Base-by-base conservation (phyloP, 2,113 vertebrate genomes). In the Brachypodius melanocephalos region DNA sequence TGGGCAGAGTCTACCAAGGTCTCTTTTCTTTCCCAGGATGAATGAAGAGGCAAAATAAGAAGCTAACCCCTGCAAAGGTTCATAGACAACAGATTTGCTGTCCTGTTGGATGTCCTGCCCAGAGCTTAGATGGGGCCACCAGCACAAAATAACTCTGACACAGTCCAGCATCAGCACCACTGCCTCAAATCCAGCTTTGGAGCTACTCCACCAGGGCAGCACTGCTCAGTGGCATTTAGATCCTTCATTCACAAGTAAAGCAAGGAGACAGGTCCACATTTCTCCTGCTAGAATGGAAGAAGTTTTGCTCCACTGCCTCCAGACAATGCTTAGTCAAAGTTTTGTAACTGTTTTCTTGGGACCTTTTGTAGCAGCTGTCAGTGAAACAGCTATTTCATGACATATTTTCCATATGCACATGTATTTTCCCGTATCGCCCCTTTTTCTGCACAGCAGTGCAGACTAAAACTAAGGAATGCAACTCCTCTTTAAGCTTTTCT, bases 391-490 rank as follows among this genome's bases (percentile, higher is more conserved):
- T 43, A 31, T 58, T 72, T 78, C 10, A 22, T 19, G 2, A 52
- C 40, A 11, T 0, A 0, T 54, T 91, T 80, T 83, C 32, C 46
- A 69, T 15, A 42, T 15, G 10, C 9, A 65, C 6, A 10, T 5
- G 4, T 3, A 59, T 48, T 46, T 2, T 9, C 24, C 13, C 9
- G 77, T 62, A 65, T 5, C 8, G 42, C 9, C 2, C 22, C 17
- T 63, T 73, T 79, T 77, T 49, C 54, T 92, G 71, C 49, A 89
- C 28, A 68, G 55, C 12, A 78, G 14, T 58, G 51, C 52, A 77
- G 74, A 81, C 38, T 93, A 66, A 63, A 94, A 96, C 80, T 45
- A 94, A 94, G 81, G 65, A 96, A 77, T 63, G 51, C 17, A 68
- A 78, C 55, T 95, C 42, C 28, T 59, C 62, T 96, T 96, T 94